A percentile compares a stretch with the other conserved stretches of the same genome.
These are phyloP conservation scores for Brachionus rubens DNA, from an alignment of 1,140 invertebrate genomes.

Conservation along the genomic window DNA sequence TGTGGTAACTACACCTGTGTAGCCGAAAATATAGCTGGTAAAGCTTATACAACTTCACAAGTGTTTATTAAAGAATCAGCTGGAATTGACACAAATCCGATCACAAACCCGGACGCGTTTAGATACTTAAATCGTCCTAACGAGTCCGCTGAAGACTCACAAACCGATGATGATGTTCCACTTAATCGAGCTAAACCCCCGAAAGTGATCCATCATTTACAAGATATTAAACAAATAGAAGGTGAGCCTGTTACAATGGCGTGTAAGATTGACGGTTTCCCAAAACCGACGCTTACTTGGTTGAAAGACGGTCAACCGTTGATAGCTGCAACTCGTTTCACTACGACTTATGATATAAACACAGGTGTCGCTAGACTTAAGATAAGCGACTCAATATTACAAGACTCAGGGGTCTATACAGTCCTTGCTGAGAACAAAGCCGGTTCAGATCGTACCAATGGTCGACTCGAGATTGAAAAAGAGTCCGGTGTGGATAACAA, in stretches of 20 bases:
- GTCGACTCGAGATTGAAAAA: constrained; percentile 6
- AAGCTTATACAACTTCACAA: constrained; percentile 31
- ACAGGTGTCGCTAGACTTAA: constrained; percentile 64
- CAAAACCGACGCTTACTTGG: constrained; percentile 65
- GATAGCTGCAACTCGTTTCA: constrained; percentile 4
- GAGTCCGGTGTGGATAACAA: constrained; percentile 20
- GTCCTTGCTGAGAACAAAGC: constrained; percentile 54
- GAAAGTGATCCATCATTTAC: neutral
- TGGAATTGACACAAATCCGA: constrained; percentile 7
- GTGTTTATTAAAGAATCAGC: constrained; percentile 30
- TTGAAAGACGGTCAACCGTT: constrained; percentile 39
- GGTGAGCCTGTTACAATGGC: constrained; percentile 73
- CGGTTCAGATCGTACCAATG: constrained; percentile 5
- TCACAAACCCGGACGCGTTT: constrained; percentile 30
- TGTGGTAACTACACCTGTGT: constrained; percentile 27
- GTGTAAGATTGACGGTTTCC: constrained; percentile 72
- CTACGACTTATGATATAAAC: constrained; percentile 35
- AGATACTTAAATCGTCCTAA: constrained; percentile 29
- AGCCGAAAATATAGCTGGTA: constrained; percentile 37
- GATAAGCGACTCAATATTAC: constrained; percentile 73
- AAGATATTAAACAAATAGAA: constrained; percentile 53
- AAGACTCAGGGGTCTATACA: constrained; percentile 81
- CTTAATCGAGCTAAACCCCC: constrained; percentile 41
- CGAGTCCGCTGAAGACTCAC: constrained; percentile 39
- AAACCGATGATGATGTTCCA: constrained; percentile 40